These are phyloP conservation scores for Tinamus major DNA, from an alignment of 2,797 vertebrate genomes.

Conservation along the genomic window DNA sequence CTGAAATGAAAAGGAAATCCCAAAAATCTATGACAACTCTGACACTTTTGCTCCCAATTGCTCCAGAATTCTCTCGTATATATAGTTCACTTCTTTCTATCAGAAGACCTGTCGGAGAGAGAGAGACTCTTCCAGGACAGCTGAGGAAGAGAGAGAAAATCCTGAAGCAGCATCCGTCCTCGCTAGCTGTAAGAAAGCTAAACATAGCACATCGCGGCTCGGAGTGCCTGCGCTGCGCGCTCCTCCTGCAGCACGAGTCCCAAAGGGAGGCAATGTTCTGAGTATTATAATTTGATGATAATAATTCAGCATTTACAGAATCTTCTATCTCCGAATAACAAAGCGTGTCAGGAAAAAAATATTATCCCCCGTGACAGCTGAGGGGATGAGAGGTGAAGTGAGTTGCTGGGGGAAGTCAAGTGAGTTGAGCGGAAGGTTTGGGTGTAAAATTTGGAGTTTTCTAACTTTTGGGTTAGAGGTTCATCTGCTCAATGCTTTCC, in stretches of 20 bases:
- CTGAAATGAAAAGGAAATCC: slow-evolving; percentile 17
- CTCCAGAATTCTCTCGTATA: slow-evolving; percentile 49
- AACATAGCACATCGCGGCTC: neutral
- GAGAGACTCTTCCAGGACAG: slow-evolving; percentile 33
- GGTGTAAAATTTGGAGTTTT: neutral
- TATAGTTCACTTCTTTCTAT: slow-evolving; percentile 3
- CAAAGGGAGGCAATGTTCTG: slow-evolving; percentile 65
- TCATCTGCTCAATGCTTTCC: neutral
- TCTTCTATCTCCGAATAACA: slow-evolving; percentile 64
- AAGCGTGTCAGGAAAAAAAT: slow-evolving; percentile 55
- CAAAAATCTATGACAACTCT: neutral
- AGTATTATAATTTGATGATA: slow-evolving; percentile 71
- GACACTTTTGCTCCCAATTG: slow-evolving; percentile 54
- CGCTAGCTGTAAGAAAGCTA: neutral
- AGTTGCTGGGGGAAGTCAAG: neutral
- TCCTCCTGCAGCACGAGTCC: slow-evolving; percentile 48
- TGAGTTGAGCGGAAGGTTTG: slow-evolving; percentile 20
- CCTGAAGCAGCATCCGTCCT: neutral
- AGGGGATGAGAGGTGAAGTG: slow-evolving; percentile 12
- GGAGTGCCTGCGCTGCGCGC: slow-evolving; percentile 15
- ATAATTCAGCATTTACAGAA: slow-evolving; percentile 70
- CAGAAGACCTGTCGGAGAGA: slow-evolving; percentile 38
- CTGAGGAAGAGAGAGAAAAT: slow-evolving; percentile 4
- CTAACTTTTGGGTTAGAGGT: neutral
- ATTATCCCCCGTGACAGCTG: slow-evolving; percentile 13